Percentiles rank a stretch among this genome's conserved stretches.
Conservation (phyloP, 2,888 invertebrate genomes). For the Blastobasis lacticolella region DNA sequence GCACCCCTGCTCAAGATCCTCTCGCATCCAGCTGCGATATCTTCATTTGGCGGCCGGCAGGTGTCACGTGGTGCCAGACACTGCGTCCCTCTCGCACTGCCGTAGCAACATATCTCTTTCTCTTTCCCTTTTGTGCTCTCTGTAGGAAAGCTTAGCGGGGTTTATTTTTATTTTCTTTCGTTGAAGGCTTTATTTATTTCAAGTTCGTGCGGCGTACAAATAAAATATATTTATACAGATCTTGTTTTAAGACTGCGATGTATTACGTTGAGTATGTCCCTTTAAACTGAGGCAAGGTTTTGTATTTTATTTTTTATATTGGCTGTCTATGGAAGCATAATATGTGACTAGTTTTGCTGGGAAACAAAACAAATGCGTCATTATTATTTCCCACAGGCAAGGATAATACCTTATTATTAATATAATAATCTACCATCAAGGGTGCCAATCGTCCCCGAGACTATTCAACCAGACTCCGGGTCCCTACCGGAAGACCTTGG, state of each 20-base stretch:
- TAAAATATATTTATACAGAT: slow-evolving; percentile 36
- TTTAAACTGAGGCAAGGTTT: too few species aligned
- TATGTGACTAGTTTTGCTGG: too few species aligned
- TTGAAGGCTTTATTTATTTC: slow-evolving; percentile 38
- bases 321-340: too few species aligned
- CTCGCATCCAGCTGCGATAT: slow-evolving; percentile 71
- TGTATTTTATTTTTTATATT: too few species aligned
- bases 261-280: slow-evolving; percentile 6
- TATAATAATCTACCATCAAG: too few species aligned
- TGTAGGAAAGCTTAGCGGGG: slow-evolving; percentile 53
- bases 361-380: too few species aligned
- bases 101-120: slow-evolving; percentile 21
- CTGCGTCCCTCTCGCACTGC: slow-evolving; percentile 30
- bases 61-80: slow-evolving; percentile 59
- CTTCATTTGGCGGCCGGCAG: slow-evolving; percentile 73
- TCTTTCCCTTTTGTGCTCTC: slow-evolving; percentile 43
- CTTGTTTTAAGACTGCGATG: slow-evolving; percentile 2
- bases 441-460: too few species aligned
- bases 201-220: slow-evolving; percentile 49
- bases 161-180: slow-evolving; percentile 28
- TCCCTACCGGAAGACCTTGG: too few species aligned
- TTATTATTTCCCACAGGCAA: too few species aligned
- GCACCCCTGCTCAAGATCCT: slow-evolving; percentile 39
- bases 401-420: too few species aligned
- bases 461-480: too few species aligned